Base-by-base conservation (phyloP, 2,797 vertebrate genomes). In the Fratercula arctica region DNA sequence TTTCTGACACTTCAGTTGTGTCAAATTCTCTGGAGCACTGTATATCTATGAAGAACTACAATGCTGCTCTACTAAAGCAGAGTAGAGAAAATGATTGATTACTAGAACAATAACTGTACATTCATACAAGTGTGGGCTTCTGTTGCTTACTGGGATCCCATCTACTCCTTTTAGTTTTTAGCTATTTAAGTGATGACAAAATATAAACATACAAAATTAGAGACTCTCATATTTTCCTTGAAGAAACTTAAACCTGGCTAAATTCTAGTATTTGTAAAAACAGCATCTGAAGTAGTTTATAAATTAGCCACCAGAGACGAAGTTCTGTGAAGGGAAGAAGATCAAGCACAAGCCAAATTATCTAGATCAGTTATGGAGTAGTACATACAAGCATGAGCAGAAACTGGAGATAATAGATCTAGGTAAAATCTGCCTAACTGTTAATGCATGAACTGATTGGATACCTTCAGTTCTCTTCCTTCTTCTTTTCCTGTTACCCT, bases 401-500 rank as follows among this genome's bases (percentile, higher is more conserved):
- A 87, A 90, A 46, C 10, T 54, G 6, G 16, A 73, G 10, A 6
- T 16, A 87, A 51, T 5, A 37, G 18, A 16, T 51, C 20, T 43
- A 67, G 13, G 16, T 79, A 76, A 39, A 20, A n/a, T 3, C 4
- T 61, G 2, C 6, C 9, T 26, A 63, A 66, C 5, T 35, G 4
- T 33, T 54, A 33, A 37, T 50, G 12, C 2, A 37, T 35, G 33
- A 80, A 51, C 16, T 43, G 6, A 37, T 13, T 28, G 12, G 18
- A 51, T 39, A 53, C 5, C 2, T 72, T 73, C 10, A 66, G 19
- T 64, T 43, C 0, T 37, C 3, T 45, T 63, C 3, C 4, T 60
- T 50, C 8, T 24, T 39, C 46, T 57, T 68, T 21, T 46, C 7
- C 3, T 56, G 0, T 53, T 56, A 25, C 7, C 1, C 0, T 82